A percentile compares a stretch with the other conserved stretches of the same genome.
phyloP scores from a whole-genome alignment of 2,888 invertebrate genomes.

The Cyrtodaria siliqua region DNA sequence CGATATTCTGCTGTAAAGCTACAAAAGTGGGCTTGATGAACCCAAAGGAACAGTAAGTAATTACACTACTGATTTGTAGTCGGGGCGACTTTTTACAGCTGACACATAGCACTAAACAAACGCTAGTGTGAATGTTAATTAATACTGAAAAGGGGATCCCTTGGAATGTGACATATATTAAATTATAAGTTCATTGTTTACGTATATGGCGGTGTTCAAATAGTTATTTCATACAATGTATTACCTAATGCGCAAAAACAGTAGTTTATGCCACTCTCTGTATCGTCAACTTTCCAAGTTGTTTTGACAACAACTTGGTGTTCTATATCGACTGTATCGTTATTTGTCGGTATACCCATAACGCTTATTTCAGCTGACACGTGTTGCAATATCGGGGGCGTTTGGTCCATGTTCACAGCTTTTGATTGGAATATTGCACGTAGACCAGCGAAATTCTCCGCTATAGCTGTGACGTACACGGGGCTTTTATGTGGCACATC shows the following conservation, averaged over 20 bases:
- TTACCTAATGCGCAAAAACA: constrained; percentile 42
- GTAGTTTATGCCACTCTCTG: constrained; percentile 30
- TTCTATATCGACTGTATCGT: no score
- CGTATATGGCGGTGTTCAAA: neutral
- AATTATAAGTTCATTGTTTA: neutral
- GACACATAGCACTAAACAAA: no score
- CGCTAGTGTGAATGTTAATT: no score
- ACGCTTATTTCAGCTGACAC: neutral
- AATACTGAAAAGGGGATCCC: no score
- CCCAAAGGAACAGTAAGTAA: no score
- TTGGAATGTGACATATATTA: no score
- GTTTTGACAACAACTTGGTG: constrained; percentile 3
- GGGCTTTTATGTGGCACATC: constrained; percentile 53
- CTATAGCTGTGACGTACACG: constrained; percentile 57
- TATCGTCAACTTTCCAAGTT: constrained; percentile 29
- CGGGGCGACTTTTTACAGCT: no score
- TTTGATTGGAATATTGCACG: constrained; percentile 42
- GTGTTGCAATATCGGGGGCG: constrained; percentile 50
- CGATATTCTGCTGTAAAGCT: no score
- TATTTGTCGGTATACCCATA: no score
- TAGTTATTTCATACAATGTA: neutral
- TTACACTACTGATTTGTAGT: no score
- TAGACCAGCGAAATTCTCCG: constrained; percentile 66
- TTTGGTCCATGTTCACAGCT: constrained; percentile 60
- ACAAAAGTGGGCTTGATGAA: no score